phyloP scores from a whole-genome alignment of 2,113 vertebrate genomes.

The Colius striatus region DNA sequence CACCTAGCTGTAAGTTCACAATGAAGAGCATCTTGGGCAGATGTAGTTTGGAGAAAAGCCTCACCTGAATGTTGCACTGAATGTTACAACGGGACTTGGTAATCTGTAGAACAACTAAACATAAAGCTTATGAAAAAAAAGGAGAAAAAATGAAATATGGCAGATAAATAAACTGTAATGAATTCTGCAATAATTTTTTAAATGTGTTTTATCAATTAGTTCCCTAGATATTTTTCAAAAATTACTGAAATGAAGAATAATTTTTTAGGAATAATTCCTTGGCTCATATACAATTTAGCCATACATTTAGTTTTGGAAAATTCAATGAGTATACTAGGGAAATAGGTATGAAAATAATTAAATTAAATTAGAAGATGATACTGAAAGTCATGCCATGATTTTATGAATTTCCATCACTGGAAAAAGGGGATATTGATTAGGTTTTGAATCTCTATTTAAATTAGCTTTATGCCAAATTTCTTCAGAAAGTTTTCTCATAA shows the following conservation, averaged over 20 bases:
- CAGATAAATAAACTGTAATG: background rate
- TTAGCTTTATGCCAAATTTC: background rate
- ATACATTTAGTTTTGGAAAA: background rate
- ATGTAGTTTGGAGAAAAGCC: rapidly evolving
- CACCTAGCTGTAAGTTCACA: background rate
- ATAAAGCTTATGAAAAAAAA: background rate
- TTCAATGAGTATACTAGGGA: background rate
- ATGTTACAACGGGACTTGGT: background rate
- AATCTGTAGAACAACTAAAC: background rate
- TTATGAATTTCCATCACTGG: background rate
- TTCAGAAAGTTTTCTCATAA: background rate
- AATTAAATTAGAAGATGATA: background rate
- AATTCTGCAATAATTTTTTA: background rate
- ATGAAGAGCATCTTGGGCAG: background rate
- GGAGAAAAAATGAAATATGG: background rate
- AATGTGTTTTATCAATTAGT: background rate
- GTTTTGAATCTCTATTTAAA: background rate
- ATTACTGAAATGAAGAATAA: background rate
- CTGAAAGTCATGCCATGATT: background rate
- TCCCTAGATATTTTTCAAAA: background rate
- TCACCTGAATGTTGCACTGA: background rate
- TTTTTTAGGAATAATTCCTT: background rate
- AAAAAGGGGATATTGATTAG: background rate
- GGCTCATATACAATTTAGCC: background rate
- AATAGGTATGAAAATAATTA: background rate